Evolutionary conservation across 2,113 vertebrate genomes (phyloP).

Genomic region (Misgurnus mizolepis): DNA sequence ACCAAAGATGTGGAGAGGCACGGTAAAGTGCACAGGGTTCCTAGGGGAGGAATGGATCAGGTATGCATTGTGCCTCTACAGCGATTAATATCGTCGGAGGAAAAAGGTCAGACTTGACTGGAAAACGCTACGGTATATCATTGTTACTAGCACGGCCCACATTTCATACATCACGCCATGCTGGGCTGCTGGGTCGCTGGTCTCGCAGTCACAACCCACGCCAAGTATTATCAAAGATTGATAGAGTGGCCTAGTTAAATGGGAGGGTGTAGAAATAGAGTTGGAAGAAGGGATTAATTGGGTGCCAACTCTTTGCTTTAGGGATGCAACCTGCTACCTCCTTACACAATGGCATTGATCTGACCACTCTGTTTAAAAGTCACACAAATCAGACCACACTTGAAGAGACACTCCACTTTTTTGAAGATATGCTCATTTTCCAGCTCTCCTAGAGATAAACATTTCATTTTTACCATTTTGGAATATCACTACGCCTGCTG

Average conservation of each 20-base stretch:
- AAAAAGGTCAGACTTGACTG: slow-evolving; percentile 77
- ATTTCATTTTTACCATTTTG: too few species aligned
- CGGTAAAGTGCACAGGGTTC: slow-evolving; percentile 62
- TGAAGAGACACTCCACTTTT: too few species aligned
- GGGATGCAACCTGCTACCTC: slow-evolving; percentile 17
- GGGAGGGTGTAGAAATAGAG: slow-evolving; percentile 45
- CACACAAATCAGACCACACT: not conserved
- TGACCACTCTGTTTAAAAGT: not conserved
- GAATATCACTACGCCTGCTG: too few species aligned
- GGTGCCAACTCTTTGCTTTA: not conserved
- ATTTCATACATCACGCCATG: slow-evolving; percentile 72
- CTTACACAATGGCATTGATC: slow-evolving; percentile 5
- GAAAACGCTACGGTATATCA: slow-evolving; percentile 74
- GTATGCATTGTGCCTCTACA: slow-evolving; percentile 69
- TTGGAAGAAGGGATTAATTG: slow-evolving; percentile 33
- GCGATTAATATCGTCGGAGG: slow-evolving; percentile 72
- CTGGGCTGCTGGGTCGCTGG: slow-evolving; percentile 60
- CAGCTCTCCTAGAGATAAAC: too few species aligned
- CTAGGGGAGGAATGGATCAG: slow-evolving; percentile 68
- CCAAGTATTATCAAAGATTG: slow-evolving; percentile 73
- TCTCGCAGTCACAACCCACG: slow-evolving; percentile 67
- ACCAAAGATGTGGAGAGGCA: slow-evolving; percentile 43
- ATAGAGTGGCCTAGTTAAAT: slow-evolving; percentile 73
- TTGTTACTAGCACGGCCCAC: slow-evolving; percentile 66
- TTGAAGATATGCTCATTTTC: too few species aligned